A percentile compares a stretch with the other conserved stretches of the same genome.
Conservation (phyloP, 2,888 invertebrate species). For the Margaritifera margaritifera region DNA sequence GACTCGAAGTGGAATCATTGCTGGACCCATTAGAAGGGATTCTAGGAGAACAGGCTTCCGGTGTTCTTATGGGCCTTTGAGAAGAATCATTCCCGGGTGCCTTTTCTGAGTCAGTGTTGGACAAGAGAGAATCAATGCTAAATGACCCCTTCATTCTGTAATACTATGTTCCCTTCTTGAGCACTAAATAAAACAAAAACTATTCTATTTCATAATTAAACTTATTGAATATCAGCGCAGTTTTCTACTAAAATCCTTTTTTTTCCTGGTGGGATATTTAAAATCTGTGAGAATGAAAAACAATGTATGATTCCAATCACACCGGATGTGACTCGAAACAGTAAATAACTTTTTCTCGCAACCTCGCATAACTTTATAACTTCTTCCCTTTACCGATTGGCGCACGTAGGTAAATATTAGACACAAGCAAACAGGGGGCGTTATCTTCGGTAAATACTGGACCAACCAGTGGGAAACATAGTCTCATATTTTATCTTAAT, state of each 20-base stretch:
- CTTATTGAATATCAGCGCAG: neutral
- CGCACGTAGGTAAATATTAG: too few species aligned
- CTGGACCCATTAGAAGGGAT: constrained; percentile 51
- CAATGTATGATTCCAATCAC: too few species aligned
- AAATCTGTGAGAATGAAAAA: too few species aligned
- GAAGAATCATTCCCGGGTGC: constrained; percentile 14
- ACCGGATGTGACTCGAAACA: too few species aligned
- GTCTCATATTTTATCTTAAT: too few species aligned
- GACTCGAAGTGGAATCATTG: constrained; percentile 49
- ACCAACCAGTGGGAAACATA: too few species aligned
- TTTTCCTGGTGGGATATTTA: neutral
- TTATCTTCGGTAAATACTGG: too few species aligned
- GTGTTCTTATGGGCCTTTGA: constrained; percentile 8
- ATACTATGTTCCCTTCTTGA: neutral
- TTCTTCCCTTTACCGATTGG: too few species aligned
- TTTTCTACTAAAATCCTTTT: neutral
- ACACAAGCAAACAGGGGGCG: too few species aligned
- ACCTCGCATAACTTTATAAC: too few species aligned
- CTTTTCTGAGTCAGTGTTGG: constrained; percentile 74
- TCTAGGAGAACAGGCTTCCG: constrained; percentile 21
- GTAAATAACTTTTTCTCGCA: too few species aligned
- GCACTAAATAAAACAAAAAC: neutral
- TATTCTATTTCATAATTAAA: neutral
- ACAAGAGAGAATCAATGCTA: constrained; percentile 90
- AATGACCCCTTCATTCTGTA: constrained; percentile 78